Evolutionary conservation across 1,140 invertebrate genomes (phyloP).

Genomic region (Kradibia gibbosae): DNA sequence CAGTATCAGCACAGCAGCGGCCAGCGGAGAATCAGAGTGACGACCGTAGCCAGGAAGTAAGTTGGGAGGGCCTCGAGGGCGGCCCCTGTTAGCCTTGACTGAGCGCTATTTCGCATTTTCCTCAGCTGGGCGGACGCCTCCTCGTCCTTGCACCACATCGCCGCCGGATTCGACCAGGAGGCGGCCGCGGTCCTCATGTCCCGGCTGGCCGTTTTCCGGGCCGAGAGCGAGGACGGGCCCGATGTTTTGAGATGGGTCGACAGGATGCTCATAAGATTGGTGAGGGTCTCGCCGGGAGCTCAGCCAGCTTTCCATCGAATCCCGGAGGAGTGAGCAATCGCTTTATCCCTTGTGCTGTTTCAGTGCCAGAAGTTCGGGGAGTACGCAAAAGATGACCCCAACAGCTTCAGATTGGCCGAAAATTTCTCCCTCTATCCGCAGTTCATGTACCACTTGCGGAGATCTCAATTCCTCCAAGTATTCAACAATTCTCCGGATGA

Average conservation of each 20-base stretch:
- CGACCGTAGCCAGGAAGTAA: slow-evolving; percentile 96
- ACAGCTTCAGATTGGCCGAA: slow-evolving; percentile 94
- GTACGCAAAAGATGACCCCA: slow-evolving; percentile 97
- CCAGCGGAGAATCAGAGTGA: slow-evolving; percentile 94
- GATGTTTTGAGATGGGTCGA: slow-evolving; percentile 99
- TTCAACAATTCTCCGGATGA: slow-evolving; percentile 99
- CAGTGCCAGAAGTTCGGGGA: slow-evolving; percentile 99
- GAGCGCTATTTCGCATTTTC: slow-evolving; percentile 36
- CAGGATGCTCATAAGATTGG: slow-evolving; percentile 96
- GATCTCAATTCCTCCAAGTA: slow-evolving; percentile 99
- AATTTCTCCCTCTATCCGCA: slow-evolving; percentile 99
- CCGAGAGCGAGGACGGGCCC: slow-evolving; percentile 95
- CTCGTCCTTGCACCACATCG: slow-evolving; percentile 85
- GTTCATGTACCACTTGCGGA: slow-evolving; percentile 99
- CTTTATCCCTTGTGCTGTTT: no score
- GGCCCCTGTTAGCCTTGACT: not conserved
- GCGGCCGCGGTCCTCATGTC: slow-evolving; percentile 98
- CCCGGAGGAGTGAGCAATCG: no score
- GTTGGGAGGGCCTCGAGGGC: slow-evolving; percentile 54
- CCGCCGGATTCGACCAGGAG: slow-evolving; percentile 98
- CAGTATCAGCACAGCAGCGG: slow-evolving; percentile 99
- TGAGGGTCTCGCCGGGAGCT: no score
- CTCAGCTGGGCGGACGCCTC: slow-evolving; percentile 87
- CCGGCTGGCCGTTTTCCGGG: slow-evolving; percentile 94
- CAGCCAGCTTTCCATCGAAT: no score